Base-by-base conservation (phyloP, 2,113 vertebrate genomes). In the Paradisaea rubra region DNA sequence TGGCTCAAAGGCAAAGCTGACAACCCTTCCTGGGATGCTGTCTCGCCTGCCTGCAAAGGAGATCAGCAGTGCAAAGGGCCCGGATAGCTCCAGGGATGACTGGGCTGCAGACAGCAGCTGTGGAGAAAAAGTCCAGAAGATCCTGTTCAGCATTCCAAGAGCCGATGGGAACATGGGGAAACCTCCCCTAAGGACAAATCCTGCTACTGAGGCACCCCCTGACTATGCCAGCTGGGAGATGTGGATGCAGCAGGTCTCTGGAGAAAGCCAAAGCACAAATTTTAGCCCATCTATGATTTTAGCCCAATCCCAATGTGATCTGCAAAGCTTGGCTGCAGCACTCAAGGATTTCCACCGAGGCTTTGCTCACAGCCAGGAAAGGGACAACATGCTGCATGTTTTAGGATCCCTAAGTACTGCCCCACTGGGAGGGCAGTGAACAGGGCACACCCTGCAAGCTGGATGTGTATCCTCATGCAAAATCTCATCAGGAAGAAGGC, bases 131-230 rank as follows among this genome's bases (percentile, higher is more conserved):
- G 52, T 17, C 52, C 63, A 47, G 74, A 63, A 57, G 63, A 80
- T 80, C 53, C 57, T 56, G 86, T 71, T 76, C 28, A 28, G 53
- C 59, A 5, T 5, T 44, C 22, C 39, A 60, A 63, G 37, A 72
- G 33, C 10, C 0, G 0, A 37, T 1, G 1, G 86, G 30, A 74
- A 60, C 30, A 16, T 0, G 0, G 10, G 24, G 57, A 59, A 85
- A 42, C 33, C 35, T 87, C 39, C 33, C 57, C 27, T 39, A 8
- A 42, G 60, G 53, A 76, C 14, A 81, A 80, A 69, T 37, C 24
- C 49, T 16, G 9, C 42, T 41, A 16, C 4, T n/a, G 18, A 25
- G 30, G 25, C 2, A 2, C 54, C 60, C 44, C 80, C 49, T 28
- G 50, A 15, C 79, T 37, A 5, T 0, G 6, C 15, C 10, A 24